Evolutionary conservation across 2,797 vertebrate species (phyloP).

Genomic region (Myotis daubentonii): DNA sequence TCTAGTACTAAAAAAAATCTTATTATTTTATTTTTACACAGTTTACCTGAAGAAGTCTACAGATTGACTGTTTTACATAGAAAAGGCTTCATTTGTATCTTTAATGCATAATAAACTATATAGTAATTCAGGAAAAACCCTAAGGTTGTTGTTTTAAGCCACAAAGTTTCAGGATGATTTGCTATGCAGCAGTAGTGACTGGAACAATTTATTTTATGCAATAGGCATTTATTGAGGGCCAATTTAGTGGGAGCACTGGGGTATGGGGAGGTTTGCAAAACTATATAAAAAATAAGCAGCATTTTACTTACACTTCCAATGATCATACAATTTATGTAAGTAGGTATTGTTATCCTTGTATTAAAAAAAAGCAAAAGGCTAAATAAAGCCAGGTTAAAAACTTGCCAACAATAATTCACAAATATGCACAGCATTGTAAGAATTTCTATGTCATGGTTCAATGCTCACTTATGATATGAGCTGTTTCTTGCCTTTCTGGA

Average conservation of each 20-base stretch:
- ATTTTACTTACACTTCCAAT: background rate
- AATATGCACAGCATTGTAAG: background rate
- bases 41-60: background rate
- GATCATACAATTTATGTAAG: background rate
- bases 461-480: background rate
- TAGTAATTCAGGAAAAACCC: background rate
- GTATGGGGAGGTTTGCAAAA: background rate
- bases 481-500: background rate
- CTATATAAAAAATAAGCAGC: background rate
- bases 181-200: background rate
- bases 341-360: background rate
- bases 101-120: slow-evolving; percentile 43
- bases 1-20: background rate
- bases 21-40: background rate
- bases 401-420: background rate
- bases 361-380: background rate
- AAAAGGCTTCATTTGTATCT: background rate
- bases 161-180: background rate
- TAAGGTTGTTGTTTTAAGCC: background rate
- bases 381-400: background rate
- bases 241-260: background rate
- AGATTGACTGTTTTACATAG: background rate
- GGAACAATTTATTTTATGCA: background rate
- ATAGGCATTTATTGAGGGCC: background rate
- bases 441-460: background rate